Evolutionary conservation across 2,113 vertebrate species (phyloP), one percentile per base, ranked within the genome.

Genomic region (Nothobranchius furzeri): DNA sequence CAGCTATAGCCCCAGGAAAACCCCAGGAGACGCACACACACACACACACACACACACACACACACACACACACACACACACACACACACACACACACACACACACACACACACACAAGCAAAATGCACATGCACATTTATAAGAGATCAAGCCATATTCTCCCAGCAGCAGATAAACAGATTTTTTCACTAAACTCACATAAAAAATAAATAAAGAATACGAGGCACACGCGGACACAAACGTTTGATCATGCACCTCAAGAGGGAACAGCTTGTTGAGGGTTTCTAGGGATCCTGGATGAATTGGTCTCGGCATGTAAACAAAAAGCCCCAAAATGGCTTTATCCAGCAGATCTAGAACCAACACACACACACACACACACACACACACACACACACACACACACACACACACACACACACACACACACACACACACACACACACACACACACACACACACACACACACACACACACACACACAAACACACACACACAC

Each of bases 291-390:
- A 75, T 71, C 87, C 83, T 91, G 91, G 60, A 91, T 94, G 95
- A 95, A 95, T 95, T 94, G 93, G 91, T 91, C 90, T 92, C 93
- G 92, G 92, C 94, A 92, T 93, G 91, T 92, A 93, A 93, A 96
- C 94, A 95, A 87, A 93, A 95, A 93, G 59, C 61, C 35, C 25
- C 53, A 78, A 95, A 96, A 95, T 90, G 86, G 91, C 94, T 94
- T 94, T 92, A 95, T 95, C 94, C 93, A 95, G 94, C 94, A 95
- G 82, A 94, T 92, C 74, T 74, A 77, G 92, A 90, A 93, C 88
- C 86, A 58, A 76, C 42, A 52, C 56, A 65, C 46, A 49, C 47
- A 49, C 46, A 47, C 46, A 14, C 6, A 15, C 15, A 49, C 47
- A 48, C 13, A 9, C 57, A 15, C 12, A 0, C 42, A 24, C 2